A percentile compares a stretch with the other conserved stretches of the same genome.
Evolutionary conservation across 2,113 vertebrate species (phyloP).

Genomic region (Oryzias woworae): DNA sequence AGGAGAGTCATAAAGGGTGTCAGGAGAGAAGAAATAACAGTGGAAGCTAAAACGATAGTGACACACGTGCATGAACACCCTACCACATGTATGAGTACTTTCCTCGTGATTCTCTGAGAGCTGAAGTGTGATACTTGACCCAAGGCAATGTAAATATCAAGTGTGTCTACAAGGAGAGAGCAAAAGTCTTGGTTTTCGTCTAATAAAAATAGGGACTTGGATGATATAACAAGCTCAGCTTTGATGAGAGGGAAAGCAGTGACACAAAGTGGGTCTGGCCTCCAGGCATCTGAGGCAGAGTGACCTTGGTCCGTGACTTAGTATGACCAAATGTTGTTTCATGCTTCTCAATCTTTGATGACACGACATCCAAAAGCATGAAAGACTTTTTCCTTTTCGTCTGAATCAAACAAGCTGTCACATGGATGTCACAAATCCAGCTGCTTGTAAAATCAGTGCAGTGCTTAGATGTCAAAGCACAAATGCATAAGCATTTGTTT

Average conservation of each 20-base stretch:
- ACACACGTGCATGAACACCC: not conserved
- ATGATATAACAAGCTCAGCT: slow-evolving; percentile 40
- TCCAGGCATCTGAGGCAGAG: slow-evolving; percentile 21
- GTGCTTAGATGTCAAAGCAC: not conserved
- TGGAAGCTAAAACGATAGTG: not conserved
- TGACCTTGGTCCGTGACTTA: slow-evolving; percentile 36
- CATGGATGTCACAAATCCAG: slow-evolving; percentile 12
- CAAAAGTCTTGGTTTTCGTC: slow-evolving; percentile 46
- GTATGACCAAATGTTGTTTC: not conserved
- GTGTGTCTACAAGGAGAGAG: slow-evolving; percentile 44
- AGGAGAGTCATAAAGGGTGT: slow-evolving; percentile 27
- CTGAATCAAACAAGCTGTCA: slow-evolving; percentile 9
- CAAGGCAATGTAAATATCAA: slow-evolving; percentile 28
- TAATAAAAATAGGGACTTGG: slow-evolving; percentile 50
- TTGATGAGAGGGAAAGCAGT: slow-evolving; percentile 31
- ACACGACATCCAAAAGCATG: not conserved
- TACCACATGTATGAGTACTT: not conserved
- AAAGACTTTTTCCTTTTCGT: slow-evolving; percentile 1
- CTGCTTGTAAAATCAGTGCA: not conserved
- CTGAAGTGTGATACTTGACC: slow-evolving; percentile 38
- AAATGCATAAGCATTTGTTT: not conserved
- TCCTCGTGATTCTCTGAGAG: slow-evolving; percentile 1
- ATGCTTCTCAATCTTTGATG: not conserved
- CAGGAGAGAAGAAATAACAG: not conserved
- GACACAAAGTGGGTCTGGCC: slow-evolving; percentile 31